A percentile compares a stretch with the other conserved stretches of the same genome.
These are phyloP conservation scores for Micromesistius poutassou DNA, from an alignment of 2,797 vertebrate genomes.

Conservation along the genomic window DNA sequence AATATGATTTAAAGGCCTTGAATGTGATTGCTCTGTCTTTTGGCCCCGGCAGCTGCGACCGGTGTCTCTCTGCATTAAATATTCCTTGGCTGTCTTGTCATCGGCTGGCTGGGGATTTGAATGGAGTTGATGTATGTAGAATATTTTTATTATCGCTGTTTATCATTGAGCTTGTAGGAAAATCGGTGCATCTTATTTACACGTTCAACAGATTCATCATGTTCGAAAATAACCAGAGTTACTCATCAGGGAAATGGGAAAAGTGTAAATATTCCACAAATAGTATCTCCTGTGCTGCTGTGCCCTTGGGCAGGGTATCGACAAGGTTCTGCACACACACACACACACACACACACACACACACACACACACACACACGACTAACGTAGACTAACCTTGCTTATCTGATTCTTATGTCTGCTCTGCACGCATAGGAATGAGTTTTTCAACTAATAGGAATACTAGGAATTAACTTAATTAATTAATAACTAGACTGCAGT, in stretches of 20 bases:
- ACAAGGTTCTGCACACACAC: not conserved
- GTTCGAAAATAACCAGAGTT: not conserved
- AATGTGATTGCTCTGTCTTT: slow-evolving; percentile 22
- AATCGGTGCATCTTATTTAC: not conserved
- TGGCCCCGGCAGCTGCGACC: slow-evolving; percentile 17
- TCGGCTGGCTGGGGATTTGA: not conserved
- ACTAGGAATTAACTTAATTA: no score
- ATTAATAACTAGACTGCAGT: no score
- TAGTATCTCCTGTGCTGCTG: not conserved
- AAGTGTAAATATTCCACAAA: not conserved
- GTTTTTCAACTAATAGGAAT: no score
- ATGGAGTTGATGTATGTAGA: not conserved
- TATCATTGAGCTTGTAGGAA: not conserved
- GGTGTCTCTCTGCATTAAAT: not conserved
- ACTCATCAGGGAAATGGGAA: slow-evolving; percentile 4
- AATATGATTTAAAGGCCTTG: slow-evolving; percentile 41
- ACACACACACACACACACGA: not conserved
- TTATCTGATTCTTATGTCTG: no score
- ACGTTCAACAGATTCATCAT: not conserved
- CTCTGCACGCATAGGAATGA: no score
- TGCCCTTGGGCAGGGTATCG: not conserved
- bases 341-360: no score
- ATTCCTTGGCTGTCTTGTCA: not conserved
- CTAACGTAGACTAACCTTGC: no score
- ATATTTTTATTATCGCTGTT: slow-evolving; percentile 1